A percentile compares a stretch with the other conserved stretches of the same genome.
Evolutionary conservation across 2,888 invertebrate genomes (phyloP).

Genomic region (Tenthredo distinguenda): DNA sequence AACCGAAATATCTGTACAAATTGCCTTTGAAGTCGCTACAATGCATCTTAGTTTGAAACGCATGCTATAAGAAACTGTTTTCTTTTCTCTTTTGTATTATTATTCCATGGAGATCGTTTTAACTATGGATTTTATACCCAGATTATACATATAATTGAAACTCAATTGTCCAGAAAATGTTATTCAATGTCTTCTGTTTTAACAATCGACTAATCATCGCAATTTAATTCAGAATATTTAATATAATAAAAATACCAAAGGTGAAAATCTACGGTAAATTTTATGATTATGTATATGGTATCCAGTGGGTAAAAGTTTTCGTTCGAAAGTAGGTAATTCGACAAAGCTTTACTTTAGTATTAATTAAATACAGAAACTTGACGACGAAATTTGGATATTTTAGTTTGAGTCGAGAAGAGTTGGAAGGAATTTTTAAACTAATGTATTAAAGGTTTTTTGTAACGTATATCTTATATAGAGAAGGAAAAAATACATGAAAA

Average conservation of each 20-base stretch:
- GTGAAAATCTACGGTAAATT: background rate
- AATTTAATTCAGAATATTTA: background rate
- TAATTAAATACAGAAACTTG: background rate
- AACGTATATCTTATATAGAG: slow-evolving; percentile 19
- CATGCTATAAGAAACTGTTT: background rate
- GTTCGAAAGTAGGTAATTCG: background rate
- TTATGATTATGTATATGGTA: background rate
- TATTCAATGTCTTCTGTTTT: background rate
- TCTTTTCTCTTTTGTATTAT: background rate
- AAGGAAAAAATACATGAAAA: background rate
- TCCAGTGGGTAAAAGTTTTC: background rate
- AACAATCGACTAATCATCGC: background rate
- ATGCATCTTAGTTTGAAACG: background rate
- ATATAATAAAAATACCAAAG: background rate
- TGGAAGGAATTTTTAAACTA: background rate
- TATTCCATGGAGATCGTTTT: background rate
- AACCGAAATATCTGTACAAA: background rate
- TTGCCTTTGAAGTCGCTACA: background rate
- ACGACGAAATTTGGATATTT: background rate
- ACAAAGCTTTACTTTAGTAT: background rate
- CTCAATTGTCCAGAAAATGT: background rate
- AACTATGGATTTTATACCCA: background rate
- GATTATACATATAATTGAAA: background rate
- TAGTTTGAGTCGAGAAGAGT: background rate
- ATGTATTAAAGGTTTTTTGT: slow-evolving; percentile 28